phyloP scores from a whole-genome alignment of 2,888 invertebrate species.

The Linhomoeus sp. region DNA sequence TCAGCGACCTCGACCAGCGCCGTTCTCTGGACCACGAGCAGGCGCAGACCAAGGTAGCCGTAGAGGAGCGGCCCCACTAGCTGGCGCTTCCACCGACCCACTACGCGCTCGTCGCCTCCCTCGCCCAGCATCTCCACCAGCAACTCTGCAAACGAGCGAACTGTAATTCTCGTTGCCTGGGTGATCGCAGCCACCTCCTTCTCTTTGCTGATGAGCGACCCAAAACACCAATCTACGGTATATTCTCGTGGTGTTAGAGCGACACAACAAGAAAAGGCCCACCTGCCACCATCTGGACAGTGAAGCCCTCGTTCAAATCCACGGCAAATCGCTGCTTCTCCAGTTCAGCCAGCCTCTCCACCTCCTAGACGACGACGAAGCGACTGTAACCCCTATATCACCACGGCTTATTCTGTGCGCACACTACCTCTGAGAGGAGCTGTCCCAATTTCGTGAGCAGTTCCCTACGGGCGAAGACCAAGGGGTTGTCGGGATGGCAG shows the following conservation, averaged over 20 bases:
- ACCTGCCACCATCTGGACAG: slow-evolving; percentile 38
- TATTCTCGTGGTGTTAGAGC: no score
- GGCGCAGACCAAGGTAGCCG: slow-evolving; percentile 70
- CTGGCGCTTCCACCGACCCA: slow-evolving; percentile 68
- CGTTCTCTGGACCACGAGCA: slow-evolving; percentile 70
- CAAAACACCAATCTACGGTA: no score
- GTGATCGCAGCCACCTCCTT: no score
- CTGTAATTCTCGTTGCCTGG: no score
- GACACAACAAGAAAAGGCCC: no score
- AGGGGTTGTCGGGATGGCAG: no score
- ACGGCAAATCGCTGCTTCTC: slow-evolving; percentile 82
- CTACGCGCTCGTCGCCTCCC: slow-evolving; percentile 62
- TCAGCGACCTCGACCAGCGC: slow-evolving; percentile 87
- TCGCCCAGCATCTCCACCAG: slow-evolving; percentile 42
- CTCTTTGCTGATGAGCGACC: no score
- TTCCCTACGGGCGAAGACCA: no score
- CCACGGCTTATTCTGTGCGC: no score
- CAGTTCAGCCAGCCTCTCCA: slow-evolving; percentile 48
- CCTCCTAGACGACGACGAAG: slow-evolving; percentile 1
- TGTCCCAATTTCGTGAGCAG: no score
- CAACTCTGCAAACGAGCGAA: slow-evolving; percentile 1
- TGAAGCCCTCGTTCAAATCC: slow-evolving; percentile 79
- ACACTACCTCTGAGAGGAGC: no score
- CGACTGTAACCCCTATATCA: background rate
- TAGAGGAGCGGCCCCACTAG: slow-evolving; percentile 73